These are phyloP conservation scores for Nomada hirtipes DNA, from an alignment of 2,888 invertebrate species.

Conservation along the genomic window DNA sequence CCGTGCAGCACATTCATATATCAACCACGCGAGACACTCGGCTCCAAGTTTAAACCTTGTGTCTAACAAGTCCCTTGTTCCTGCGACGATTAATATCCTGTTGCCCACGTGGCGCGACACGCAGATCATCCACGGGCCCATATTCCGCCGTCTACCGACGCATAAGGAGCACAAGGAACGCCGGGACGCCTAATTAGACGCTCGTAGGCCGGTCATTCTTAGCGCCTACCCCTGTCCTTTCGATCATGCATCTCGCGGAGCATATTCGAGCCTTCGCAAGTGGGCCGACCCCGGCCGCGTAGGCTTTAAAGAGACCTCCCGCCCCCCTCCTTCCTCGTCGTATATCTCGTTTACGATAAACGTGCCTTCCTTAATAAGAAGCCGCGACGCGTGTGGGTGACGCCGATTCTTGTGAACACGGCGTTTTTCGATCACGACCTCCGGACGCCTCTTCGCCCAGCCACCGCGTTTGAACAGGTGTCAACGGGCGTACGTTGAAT, in stretches of 20 bases:
- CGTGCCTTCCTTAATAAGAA: conserved; percentile 60
- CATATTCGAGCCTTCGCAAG: conserved; percentile 48
- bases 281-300: conserved; percentile 68
- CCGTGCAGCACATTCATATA: not conserved
- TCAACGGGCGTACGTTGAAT: conserved; percentile 39
- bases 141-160: conserved; percentile 33
- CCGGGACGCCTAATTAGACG: conserved; percentile 68
- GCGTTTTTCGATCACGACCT: conserved; percentile 56
- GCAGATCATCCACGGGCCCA: conserved; percentile 42
- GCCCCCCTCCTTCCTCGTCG: conserved; percentile 67
- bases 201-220: conserved; percentile 68
- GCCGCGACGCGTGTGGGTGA: conserved; percentile 51
- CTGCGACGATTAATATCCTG: conserved; percentile 49
- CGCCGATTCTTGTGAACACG: conserved; percentile 44
- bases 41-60: conserved; percentile 6
- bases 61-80: conserved; percentile 55
- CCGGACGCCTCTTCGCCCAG: conserved; percentile 37
- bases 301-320: conserved; percentile 65
- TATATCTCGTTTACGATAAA: conserved; percentile 41
- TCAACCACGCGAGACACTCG: not conserved
- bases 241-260: conserved; percentile 46
- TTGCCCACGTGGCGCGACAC: conserved; percentile 41
- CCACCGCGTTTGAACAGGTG: conserved; percentile 75
- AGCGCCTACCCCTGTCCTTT: conserved; percentile 63
- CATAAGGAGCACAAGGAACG: conserved; percentile 47